Evolutionary conservation across 2,113 vertebrate genomes (phyloP), one percentile per base, ranked within the genome.

Genomic region (Corythoichthys haematopterus): DNA sequence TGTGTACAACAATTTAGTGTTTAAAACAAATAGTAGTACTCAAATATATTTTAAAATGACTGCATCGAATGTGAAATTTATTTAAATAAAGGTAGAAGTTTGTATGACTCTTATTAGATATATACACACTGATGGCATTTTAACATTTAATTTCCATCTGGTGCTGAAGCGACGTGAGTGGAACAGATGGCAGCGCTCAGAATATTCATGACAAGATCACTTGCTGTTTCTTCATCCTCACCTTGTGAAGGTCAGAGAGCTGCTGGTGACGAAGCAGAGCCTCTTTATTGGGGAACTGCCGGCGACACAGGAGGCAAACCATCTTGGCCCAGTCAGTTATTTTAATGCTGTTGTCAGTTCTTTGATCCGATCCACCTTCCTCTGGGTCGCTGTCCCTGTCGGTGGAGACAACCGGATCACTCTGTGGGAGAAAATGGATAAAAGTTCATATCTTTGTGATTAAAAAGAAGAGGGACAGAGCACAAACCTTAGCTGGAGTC

Each of bases 201-300:
- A 80, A 77, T 75, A 69, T 74, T 74, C 70, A 66, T 47, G 35
- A 59, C 48, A 68, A 6, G 70, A 59, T 64, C 35, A 14, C 80
- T 71, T 53, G 75, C 78, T 65, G 82, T 48, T 64, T 14, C 46
- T 57, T 20, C 60, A 7, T 50, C 48, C 75, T 92, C 81, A 98
- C 97, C 95, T 97, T 98, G 91, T 98, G 96, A 37, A 99, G 89
- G 81, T 98, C 96, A 0, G 96, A 98, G 53, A 97, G 92, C 80
- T 97, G 94, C 84, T 97, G 94, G 84, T 98, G 96, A 70, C 95
- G 91, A 72, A 95, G 88, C 50, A 98, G 83, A 48, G 93, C 94
- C 0, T 97, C 96, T 85, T 90, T 96, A 77, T 91, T 94, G 55
- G 96, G 95, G 81, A 98, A 98, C 65, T 96, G 95, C 53, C 95